These are phyloP conservation scores for Festucalex cinctus DNA, from an alignment of 2,113 vertebrate genomes.

Conservation along the genomic window DNA sequence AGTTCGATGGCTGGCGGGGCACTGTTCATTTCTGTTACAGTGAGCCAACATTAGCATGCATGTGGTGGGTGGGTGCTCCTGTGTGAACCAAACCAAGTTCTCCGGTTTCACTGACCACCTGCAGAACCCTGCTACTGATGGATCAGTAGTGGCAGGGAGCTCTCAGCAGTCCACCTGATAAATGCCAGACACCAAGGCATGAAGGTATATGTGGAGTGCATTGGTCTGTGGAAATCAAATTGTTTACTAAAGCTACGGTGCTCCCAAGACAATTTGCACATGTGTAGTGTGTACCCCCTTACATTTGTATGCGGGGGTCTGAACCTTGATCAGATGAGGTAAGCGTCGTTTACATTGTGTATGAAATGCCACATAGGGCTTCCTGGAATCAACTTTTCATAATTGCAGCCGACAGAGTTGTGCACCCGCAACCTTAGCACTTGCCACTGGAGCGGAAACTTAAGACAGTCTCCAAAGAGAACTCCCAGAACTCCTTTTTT, in stretches of 20 bases:
- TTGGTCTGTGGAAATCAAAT: constrained; percentile 31
- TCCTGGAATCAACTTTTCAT: constrained; percentile 58
- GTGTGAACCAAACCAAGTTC: constrained; percentile 50
- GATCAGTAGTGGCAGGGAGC: constrained; percentile 53
- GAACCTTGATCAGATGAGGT: constrained; percentile 52
- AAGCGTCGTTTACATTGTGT: constrained; percentile 59
- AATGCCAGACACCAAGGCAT: constrained; percentile 29
- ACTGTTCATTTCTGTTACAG: constrained; percentile 23
- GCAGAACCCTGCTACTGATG: constrained; percentile 45
- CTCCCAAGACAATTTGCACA: constrained; percentile 23
- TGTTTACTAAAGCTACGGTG: constrained; percentile 27
- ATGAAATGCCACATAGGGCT: constrained; percentile 59
- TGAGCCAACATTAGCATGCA: constrained; percentile 44
- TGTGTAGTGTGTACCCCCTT: constrained; percentile 7
- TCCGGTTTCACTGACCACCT: constrained; percentile 47
- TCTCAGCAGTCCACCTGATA: constrained; percentile 51
- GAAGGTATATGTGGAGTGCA: not conserved
- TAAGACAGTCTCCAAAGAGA: constrained; percentile 41
- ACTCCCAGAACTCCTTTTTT: constrained; percentile 50
- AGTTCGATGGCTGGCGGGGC: constrained; percentile 28
- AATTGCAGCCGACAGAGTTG: constrained; percentile 67
- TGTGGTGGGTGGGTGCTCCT: constrained; percentile 46
- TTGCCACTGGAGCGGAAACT: constrained; percentile 59
- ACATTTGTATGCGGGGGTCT: constrained; percentile 22
- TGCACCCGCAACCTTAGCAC: constrained; percentile 59